Conservation (phyloP, 2,888 invertebrate genomes). For the Ophion costatus region DNA sequence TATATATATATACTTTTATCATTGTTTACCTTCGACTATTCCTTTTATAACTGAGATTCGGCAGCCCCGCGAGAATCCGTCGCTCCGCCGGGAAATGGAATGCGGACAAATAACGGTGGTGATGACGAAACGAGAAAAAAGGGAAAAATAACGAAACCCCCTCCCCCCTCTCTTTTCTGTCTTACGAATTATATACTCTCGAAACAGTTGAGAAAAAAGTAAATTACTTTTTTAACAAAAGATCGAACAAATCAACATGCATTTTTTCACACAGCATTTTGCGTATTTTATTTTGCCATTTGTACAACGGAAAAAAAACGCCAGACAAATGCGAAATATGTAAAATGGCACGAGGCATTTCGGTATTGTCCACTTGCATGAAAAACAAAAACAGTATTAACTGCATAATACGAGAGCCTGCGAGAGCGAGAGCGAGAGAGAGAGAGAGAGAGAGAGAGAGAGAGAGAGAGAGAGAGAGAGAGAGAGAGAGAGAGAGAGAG, state of each 20-base stretch:
- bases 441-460: not conserved
- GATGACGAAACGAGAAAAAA: not conserved
- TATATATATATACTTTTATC: conserved; percentile 75
- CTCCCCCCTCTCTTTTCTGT: not conserved
- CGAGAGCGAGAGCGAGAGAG: not conserved
- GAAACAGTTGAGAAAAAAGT: not conserved
- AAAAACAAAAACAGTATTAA: conserved; percentile 18
- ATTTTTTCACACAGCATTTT: conserved; percentile 45
- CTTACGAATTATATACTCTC: conserved; percentile 28
- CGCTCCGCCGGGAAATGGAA: conserved; percentile 66
- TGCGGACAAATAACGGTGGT: not conserved
- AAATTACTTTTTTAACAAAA: not conserved
- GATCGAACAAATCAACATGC: not conserved
- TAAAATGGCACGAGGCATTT: not conserved
- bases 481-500: too few species aligned
- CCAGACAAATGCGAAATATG: not conserved
- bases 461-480: not conserved
- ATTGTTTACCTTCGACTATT: conserved; percentile 81
- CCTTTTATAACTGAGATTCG: conserved; percentile 82
- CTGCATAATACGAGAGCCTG: not conserved
- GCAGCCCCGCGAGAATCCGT: conserved; percentile 76
- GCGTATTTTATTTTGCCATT: not conserved
- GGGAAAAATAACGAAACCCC: not conserved
- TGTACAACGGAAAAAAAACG: not conserved
- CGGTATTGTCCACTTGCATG: not conserved